phyloP scores from a whole-genome alignment of 35 echinoderm and acorn worm genomes.

The Heliocidaris erythrogramma region DNA sequence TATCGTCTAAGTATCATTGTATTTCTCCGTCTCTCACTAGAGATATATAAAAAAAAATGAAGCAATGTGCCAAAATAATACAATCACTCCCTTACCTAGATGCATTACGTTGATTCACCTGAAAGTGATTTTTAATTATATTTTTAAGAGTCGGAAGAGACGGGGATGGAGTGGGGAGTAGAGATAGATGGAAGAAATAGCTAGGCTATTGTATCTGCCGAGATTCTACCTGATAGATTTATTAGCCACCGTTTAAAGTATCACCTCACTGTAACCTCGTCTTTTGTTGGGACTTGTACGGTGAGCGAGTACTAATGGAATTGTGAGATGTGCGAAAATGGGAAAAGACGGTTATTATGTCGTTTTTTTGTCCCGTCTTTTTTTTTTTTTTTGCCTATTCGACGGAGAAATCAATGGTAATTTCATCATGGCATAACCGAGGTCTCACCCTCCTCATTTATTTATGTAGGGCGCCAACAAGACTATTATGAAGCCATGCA shows the following conservation, averaged over 20 bases:
- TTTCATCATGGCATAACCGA: constrained; percentile 20
- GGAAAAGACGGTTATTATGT: constrained; percentile 37
- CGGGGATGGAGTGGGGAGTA: not conserved
- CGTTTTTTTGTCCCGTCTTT: not conserved
- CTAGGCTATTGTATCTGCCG: not conserved
- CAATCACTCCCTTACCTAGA: not conserved
- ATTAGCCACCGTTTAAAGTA: constrained; percentile 42
- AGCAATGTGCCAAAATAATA: not conserved
- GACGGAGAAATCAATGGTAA: constrained; percentile 23
- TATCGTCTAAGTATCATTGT: not conserved
- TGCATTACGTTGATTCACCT: not conserved
- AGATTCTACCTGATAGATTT: constrained; percentile 14
- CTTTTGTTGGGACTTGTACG: not conserved
- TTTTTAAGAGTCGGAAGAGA: not conserved
- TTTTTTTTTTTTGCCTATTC: not conserved
- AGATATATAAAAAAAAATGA: not conserved
- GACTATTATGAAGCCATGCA: constrained; percentile 7
- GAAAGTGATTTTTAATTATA: not conserved
- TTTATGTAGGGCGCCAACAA: not conserved
- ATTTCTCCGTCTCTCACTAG: not conserved
- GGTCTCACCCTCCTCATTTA: not conserved
- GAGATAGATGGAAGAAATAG: not conserved
- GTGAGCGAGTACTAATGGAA: constrained; percentile 19
- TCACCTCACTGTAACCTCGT: constrained; percentile 10
- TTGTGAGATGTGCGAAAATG: constrained; percentile 11